phyloP scores from a whole-genome alignment of 2,797 vertebrate species.

The Scarus forsteni region DNA sequence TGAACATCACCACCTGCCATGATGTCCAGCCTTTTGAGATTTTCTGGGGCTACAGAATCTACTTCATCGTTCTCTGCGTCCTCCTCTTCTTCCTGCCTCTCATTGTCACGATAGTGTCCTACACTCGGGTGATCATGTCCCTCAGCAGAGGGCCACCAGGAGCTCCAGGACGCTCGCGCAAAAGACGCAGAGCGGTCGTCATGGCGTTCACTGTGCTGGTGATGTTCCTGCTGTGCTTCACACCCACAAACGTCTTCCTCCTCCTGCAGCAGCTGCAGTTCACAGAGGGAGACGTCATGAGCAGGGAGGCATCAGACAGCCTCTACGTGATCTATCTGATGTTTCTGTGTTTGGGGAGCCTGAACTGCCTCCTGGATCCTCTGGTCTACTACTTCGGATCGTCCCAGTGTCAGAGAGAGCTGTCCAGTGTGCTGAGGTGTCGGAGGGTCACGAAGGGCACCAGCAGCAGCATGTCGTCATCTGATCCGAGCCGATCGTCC shows the following conservation, averaged over 20 bases:
- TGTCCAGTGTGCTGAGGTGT: slow-evolving; percentile 82
- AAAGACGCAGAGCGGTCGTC: slow-evolving; percentile 85
- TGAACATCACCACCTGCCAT: slow-evolving; percentile 91
- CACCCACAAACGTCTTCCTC: slow-evolving; percentile 89
- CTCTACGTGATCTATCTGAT: slow-evolving; percentile 89
- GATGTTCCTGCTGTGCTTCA: slow-evolving; percentile 91
- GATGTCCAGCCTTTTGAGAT: slow-evolving; percentile 78
- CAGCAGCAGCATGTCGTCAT: slow-evolving; percentile 44
- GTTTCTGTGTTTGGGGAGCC: slow-evolving; percentile 88
- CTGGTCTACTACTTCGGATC: slow-evolving; percentile 94
- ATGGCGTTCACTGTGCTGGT: slow-evolving; percentile 87
- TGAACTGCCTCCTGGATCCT: slow-evolving; percentile 92
- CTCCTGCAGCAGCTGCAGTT: slow-evolving; percentile 86
- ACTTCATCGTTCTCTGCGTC: slow-evolving; percentile 86
- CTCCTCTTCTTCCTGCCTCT: slow-evolving; percentile 89
- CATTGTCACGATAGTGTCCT: slow-evolving; percentile 86
- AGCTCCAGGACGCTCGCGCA: slow-evolving; percentile 64
- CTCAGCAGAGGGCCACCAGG: slow-evolving; percentile 71
- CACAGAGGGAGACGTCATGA: not conserved
- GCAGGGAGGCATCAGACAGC: slow-evolving; percentile 65
- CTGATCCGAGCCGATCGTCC: slow-evolving; percentile 71
- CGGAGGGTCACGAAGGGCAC: slow-evolving; percentile 41
- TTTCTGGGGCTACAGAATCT: slow-evolving; percentile 68
- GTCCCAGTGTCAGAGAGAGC: slow-evolving; percentile 89
- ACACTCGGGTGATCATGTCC: slow-evolving; percentile 83